Base-by-base conservation (phyloP, 1,140 invertebrate species). In the Heliconius congener region DNA sequence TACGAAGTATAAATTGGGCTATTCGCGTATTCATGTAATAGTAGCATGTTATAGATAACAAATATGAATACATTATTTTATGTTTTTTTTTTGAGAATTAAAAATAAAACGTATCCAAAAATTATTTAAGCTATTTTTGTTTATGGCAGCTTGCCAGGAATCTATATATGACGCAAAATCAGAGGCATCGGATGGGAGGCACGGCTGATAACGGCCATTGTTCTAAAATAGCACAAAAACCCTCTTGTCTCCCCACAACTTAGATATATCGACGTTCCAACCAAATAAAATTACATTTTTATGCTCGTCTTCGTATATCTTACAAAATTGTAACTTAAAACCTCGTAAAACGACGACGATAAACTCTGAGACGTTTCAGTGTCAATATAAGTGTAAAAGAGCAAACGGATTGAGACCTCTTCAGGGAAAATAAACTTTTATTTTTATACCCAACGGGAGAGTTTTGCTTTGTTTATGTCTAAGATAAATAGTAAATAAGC, bases 191-290 rank as follows among this genome's bases (percentile, higher is more conserved):
- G 72, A 74, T 71, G 76, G 71, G 46, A 27, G 75, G 79, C 74
- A 23, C 37, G 50, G 80, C 46, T 76, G 80, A 81, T 80, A 76
- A 81, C 77, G 42, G n/a, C 78, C 74, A 77, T 83, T 83, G 82
- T 83, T 83, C 71, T 52, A 81, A 83, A 83, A 80, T 83, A 60
- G 80, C 80, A 83, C 80, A 83, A 81, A 79, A 83, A 81, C 75
- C 42, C 80, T 75, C 80, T 83, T 80, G 73, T 79, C 30, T 74
- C 70, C 78, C 78, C 76, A 73, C 77, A 60, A 77, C 71, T 74
- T 78, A 73, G 74, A 76, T 81, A 66, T 79, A 80, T 79, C 81
- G 75, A 70, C 71, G 27, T 71, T 72, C 71, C 46, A 71, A 72
- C 60, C 42, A 16, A 71, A 77, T 55, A 77, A 77, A 70, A 77